Percentiles rank a stretch among this genome's conserved stretches.
Conservation (phyloP, 2,797 vertebrate genomes). For the Sebastes matsubarae region DNA sequence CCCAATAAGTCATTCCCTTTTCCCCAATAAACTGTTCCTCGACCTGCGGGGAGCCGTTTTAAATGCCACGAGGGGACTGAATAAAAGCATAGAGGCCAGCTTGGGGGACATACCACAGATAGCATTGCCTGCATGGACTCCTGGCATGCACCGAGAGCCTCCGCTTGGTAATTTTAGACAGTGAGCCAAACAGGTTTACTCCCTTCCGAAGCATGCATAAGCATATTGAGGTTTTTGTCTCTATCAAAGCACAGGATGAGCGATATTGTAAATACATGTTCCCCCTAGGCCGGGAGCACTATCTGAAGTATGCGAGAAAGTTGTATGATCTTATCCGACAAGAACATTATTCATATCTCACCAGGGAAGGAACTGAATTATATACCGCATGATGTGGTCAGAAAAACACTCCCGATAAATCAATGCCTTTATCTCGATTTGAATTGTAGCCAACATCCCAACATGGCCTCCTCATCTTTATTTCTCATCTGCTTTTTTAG, state of each 20-base stretch:
- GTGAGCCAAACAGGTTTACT: conserved; percentile 67
- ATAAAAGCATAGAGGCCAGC: conserved; percentile 68
- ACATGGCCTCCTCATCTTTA: conserved; percentile 58
- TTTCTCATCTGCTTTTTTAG: conserved; percentile 68
- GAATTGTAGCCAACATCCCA: conserved; percentile 54
- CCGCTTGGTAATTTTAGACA: conserved; percentile 72
- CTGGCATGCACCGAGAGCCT: conserved; percentile 60
- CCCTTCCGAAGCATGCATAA: conserved; percentile 63
- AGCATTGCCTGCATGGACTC: conserved; percentile 57
- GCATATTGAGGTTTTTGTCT: conserved; percentile 61
- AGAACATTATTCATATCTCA: conserved; percentile 56
- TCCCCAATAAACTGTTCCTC: conserved; percentile 55
- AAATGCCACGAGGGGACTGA: conserved; percentile 55
- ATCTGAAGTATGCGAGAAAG: conserved; percentile 56
- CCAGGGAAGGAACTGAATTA: conserved; percentile 64
- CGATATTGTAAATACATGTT: conserved; percentile 64
- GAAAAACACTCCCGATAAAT: conserved; percentile 61
- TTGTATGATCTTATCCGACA: conserved; percentile 56
- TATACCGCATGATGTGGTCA: conserved; percentile 55
- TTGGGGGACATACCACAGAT: conserved; percentile 72
- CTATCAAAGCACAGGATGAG: conserved; percentile 72
- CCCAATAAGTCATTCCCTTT: conserved; percentile 47
- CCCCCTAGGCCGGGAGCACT: conserved; percentile 8
- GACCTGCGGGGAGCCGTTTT: conserved; percentile 46
- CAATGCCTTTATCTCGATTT: conserved; percentile 59